These are phyloP conservation scores for Pteromalus puparum DNA, from an alignment of 1,140 invertebrate species.

Conservation along the genomic window DNA sequence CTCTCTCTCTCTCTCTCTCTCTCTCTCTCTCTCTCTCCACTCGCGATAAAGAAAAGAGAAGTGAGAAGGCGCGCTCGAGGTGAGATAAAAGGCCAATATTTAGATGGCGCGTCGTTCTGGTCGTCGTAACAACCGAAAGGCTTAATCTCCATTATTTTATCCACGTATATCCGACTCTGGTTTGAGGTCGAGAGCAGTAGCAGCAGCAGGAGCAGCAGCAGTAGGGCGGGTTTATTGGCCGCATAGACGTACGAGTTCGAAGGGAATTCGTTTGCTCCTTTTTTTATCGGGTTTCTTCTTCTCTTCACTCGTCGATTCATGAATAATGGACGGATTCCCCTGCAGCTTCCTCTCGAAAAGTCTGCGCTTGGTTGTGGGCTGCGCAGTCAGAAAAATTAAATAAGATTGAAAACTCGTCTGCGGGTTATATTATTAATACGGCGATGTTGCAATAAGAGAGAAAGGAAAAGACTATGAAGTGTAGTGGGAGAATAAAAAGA, in stretches of 20 bases:
- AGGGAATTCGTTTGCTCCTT: neutral
- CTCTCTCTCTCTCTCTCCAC: neutral
- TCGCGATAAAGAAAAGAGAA: neutral
- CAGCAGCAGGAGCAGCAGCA: neutral
- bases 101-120: neutral
- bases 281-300: constrained; percentile 32
- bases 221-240: constrained; percentile 20
- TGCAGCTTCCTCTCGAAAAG: neutral
- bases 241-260: neutral
- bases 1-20: neutral
- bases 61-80: neutral
- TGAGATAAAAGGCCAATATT: constrained; percentile 16
- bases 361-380: neutral
- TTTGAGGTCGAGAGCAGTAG: neutral
- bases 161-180: constrained; percentile 7
- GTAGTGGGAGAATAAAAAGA: neutral
- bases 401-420: constrained; percentile 32
- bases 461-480: no score
- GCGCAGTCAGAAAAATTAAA: constrained; percentile 16
- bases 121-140: neutral
- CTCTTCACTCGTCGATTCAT: constrained; percentile 30
- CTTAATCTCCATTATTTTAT: constrained; percentile 43
- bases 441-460: neutral
- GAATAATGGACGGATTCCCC: constrained; percentile 43
- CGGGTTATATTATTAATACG: neutral